Percentiles rank a stretch among this genome's conserved stretches.
Conservation (phyloP, 2,888 invertebrate genomes). For the Cheilosia vernalis region DNA sequence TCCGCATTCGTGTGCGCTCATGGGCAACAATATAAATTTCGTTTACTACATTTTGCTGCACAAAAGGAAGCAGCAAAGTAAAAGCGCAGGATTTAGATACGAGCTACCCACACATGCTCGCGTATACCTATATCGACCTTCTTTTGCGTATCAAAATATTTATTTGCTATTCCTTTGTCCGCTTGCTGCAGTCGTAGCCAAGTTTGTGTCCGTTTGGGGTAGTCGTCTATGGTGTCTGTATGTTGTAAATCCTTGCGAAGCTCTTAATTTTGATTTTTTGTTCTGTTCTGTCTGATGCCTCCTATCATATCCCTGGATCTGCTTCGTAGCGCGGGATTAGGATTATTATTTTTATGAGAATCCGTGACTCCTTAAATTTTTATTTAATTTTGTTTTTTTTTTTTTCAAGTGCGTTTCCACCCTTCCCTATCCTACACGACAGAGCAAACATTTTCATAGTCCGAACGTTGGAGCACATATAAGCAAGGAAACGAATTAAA, state of each 20-base stretch:
- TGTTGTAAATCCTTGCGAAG: conserved; percentile 23
- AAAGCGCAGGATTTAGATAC: not conserved
- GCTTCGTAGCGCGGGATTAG: conserved; percentile 36
- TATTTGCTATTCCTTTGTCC: conserved; percentile 1
- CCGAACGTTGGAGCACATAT: conserved; percentile 8
- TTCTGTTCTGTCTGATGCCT: not conserved
- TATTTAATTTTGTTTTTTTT: not conserved
- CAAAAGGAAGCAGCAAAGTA: conserved; percentile 49
- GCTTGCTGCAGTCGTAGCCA: not conserved
- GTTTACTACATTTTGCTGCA: conserved; percentile 61
- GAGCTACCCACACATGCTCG: not conserved
- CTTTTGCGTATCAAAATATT: conserved; percentile 31
- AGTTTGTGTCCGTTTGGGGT: not conserved
- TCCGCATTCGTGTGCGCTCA: conserved; percentile 56
- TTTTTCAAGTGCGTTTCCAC: conserved; percentile 17
- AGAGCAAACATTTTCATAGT: not conserved
- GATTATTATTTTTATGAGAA: conserved; percentile 63
- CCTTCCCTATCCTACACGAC: conserved; percentile 1
- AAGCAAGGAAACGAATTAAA: conserved; percentile 62
- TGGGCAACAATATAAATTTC: conserved; percentile 71
- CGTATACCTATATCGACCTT: conserved; percentile 4
- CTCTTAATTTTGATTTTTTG: conserved; percentile 31
- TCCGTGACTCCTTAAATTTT: conserved; percentile 52
- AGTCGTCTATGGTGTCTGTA: not conserved
- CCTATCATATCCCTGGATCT: conserved; percentile 30